Conservation (phyloP, 2,888 invertebrate genomes). For the Anodontia alba region DNA sequence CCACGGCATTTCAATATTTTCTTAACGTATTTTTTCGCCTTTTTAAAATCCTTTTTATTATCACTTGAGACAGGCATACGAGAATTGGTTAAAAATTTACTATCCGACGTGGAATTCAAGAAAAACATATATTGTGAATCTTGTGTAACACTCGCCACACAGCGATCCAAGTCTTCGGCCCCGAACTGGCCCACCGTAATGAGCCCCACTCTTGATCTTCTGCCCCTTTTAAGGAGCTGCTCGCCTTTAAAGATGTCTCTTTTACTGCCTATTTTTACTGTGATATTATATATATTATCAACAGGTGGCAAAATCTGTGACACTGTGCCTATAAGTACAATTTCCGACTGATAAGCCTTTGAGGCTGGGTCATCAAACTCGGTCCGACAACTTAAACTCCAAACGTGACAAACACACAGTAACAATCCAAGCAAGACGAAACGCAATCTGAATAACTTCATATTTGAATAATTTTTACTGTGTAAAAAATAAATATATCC, state of each 20-base stretch:
- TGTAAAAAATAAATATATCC: slow-evolving; percentile 3
- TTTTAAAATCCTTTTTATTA: slow-evolving; percentile 43
- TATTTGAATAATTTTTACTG: slow-evolving; percentile 18
- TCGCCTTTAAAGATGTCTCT: slow-evolving; percentile 41
- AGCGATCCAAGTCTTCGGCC: slow-evolving; percentile 26
- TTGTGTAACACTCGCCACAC: slow-evolving; percentile 30
- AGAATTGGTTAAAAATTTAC: slow-evolving; percentile 37
- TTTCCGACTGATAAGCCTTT: slow-evolving; percentile 42
- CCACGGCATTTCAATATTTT: slow-evolving; percentile 43
- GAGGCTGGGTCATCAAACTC: slow-evolving; percentile 51
- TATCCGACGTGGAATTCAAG: slow-evolving; percentile 35
- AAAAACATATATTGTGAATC: slow-evolving; percentile 50
- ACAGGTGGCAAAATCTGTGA: slow-evolving; percentile 38
- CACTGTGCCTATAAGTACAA: slow-evolving; percentile 36
- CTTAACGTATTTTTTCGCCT: slow-evolving; percentile 51
- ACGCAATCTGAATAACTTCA: slow-evolving; percentile 53
- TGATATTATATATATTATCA: slow-evolving; percentile 39
- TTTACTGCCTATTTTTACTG: slow-evolving; percentile 36
- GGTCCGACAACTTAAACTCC: slow-evolving; percentile 53
- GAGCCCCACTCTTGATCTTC: background rate
- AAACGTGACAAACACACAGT: slow-evolving; percentile 44
- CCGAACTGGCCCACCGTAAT: slow-evolving; percentile 47
- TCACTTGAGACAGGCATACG: slow-evolving; percentile 42
- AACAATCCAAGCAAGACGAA: slow-evolving; percentile 52
- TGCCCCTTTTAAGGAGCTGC: slow-evolving; percentile 8